Conservation (phyloP, 2,888 invertebrate species). For the Ornithoptera alexandrae region DNA sequence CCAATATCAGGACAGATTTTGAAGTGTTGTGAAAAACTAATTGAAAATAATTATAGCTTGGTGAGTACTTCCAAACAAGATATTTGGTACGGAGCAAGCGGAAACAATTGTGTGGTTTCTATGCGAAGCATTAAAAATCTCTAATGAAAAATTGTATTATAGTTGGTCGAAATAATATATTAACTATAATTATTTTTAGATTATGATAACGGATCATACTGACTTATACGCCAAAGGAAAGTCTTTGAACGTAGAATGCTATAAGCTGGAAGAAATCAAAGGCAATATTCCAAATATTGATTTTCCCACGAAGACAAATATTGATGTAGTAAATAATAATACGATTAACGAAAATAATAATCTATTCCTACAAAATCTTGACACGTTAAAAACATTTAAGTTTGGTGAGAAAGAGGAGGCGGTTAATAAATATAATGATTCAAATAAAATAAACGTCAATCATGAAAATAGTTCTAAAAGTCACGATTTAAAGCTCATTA, state of each 20-base stretch:
- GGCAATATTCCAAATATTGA: neutral
- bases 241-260: conserved; percentile 5
- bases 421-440: too few species aligned
- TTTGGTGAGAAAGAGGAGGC: neutral
- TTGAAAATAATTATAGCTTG: neutral
- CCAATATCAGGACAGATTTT: conserved; percentile 7
- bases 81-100: neutral
- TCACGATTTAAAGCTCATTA: too few species aligned
- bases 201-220: conserved; percentile 11
- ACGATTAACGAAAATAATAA: conserved; percentile 8
- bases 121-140: too few species aligned
- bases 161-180: too few species aligned
- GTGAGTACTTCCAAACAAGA: conserved; percentile 7
- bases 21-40: conserved; percentile 16
- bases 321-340: neutral
- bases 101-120: too few species aligned
- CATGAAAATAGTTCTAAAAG: too few species aligned
- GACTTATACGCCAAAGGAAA: conserved; percentile 8
- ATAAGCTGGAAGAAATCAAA: conserved; percentile 15
- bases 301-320: neutral
- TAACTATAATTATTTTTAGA: neutral
- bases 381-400: neutral
- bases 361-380: neutral
- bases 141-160: too few species aligned
- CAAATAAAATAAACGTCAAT: too few species aligned